phyloP scores from a whole-genome alignment of 2,888 invertebrate species.

The Pandemis corylana region DNA sequence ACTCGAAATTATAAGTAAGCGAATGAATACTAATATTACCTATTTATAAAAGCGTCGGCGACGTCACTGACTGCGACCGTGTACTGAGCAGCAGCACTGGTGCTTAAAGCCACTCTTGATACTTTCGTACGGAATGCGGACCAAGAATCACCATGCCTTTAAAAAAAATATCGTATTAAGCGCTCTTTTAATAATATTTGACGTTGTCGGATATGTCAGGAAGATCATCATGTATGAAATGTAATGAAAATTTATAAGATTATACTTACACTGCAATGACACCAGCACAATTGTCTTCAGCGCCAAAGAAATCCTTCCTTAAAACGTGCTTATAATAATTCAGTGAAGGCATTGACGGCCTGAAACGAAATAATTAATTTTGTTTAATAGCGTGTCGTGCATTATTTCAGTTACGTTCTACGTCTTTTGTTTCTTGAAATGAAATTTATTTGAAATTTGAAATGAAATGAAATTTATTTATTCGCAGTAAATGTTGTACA shows the following conservation, averaged over 20 bases:
- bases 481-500: too few species aligned
- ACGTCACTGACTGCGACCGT: constrained; percentile 88
- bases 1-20: not conserved
- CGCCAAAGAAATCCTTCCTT: constrained; percentile 88
- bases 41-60: constrained; percentile 87
- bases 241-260: too few species aligned
- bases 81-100: constrained; percentile 89
- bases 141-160: constrained; percentile 93
- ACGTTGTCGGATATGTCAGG: too few species aligned
- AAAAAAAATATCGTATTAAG: constrained; percentile 46
- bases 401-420: not conserved
- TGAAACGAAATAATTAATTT: constrained; percentile 54
- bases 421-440: constrained; percentile 1
- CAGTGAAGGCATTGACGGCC: constrained; percentile 91
- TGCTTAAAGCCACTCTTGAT: constrained; percentile 90
- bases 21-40: constrained; percentile 71
- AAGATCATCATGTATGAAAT: too few species aligned
- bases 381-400: not conserved
- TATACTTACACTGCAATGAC: constrained; percentile 89
- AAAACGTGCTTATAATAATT: constrained; percentile 90
- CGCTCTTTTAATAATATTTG: too few species aligned
- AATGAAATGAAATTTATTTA: too few species aligned
- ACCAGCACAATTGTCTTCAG: constrained; percentile 86
- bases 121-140: constrained; percentile 91
- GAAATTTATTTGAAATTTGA: too few species aligned